phyloP scores from a whole-genome alignment of 2,888 invertebrate species.

The Tachystola acroxantha region DNA sequence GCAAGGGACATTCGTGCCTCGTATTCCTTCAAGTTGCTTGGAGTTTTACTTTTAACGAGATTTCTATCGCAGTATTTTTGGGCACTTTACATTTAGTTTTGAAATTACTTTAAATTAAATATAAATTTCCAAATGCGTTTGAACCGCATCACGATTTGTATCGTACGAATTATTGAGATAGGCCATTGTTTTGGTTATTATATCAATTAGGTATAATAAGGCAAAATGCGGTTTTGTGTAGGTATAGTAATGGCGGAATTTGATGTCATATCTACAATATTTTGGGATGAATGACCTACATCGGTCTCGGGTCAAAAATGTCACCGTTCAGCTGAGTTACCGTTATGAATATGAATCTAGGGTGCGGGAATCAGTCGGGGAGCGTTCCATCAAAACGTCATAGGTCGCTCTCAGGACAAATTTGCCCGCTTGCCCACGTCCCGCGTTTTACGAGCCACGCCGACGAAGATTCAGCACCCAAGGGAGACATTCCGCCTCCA shows the following conservation, averaged over 20 bases:
- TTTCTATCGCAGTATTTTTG: slow-evolving; percentile 27
- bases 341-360: slow-evolving; percentile 76
- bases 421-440: slow-evolving; percentile 76
- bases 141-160: too few relatives aligned
- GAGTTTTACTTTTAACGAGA: slow-evolving; percentile 46
- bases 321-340: slow-evolving; percentile 49
- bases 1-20: slow-evolving; percentile 51
- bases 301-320: slow-evolving; percentile 48
- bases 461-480: slow-evolving; percentile 77
- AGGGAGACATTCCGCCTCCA: slow-evolving; percentile 77
- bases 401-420: slow-evolving; percentile 76
- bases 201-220: too few relatives aligned
- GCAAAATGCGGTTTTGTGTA: too few relatives aligned
- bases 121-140: too few relatives aligned
- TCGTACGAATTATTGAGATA: too few relatives aligned
- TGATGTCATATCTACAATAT: slow-evolving; percentile 32
- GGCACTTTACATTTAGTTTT: slow-evolving; percentile 5
- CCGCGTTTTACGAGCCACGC: slow-evolving; percentile 75
- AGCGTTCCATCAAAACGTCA: slow-evolving; percentile 77
- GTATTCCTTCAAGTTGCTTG: slow-evolving; percentile 32
- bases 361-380: slow-evolving; percentile 69
- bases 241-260: slow-evolving; percentile 19
- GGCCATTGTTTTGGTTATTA: too few relatives aligned
- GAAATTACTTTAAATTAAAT: neutral
- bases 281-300: slow-evolving; percentile 34